Evolutionary conservation across 1,140 invertebrate genomes (phyloP).

Genomic region (Danaus plexippus): DNA sequence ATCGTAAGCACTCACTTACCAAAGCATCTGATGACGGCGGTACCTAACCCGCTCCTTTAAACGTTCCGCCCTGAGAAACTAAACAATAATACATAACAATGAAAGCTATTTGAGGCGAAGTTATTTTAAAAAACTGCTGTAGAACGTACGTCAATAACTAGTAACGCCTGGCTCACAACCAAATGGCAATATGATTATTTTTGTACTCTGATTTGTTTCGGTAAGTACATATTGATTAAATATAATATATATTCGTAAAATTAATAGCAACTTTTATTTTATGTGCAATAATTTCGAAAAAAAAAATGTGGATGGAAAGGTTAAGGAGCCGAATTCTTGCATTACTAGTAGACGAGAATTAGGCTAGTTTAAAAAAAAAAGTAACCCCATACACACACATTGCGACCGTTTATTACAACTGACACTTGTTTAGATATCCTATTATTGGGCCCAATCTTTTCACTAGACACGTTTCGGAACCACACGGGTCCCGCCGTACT

Average conservation of each 20-base stretch:
- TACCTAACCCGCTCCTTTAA: no score
- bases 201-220: slow-evolving; percentile 23
- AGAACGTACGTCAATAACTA: slow-evolving; percentile 37
- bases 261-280: slow-evolving; percentile 2
- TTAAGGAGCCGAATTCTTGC: slow-evolving; percentile 11
- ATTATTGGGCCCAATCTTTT: no score
- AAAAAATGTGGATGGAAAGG: not conserved
- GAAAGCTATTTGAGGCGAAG: slow-evolving; percentile 34
- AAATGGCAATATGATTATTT: slow-evolving; percentile 19
- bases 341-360: slow-evolving; percentile 37
- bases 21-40: no score
- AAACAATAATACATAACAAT: slow-evolving; percentile 1
- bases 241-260: slow-evolving; percentile 2
- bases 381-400: slow-evolving; percentile 19
- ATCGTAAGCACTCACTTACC: no score
- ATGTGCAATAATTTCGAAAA: not conserved
- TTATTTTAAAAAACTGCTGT: slow-evolving; percentile 27
- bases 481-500: no score
- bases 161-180: slow-evolving; percentile 31
- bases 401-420: no score
- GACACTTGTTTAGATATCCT: no score
- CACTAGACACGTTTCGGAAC: no score
- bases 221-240: slow-evolving; percentile 15
- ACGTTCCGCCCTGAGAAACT: no score
- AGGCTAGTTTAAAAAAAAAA: slow-evolving; percentile 33